phyloP scores from a whole-genome alignment of 2,888 invertebrate species.

The Scrobipalpa atriplicella region DNA sequence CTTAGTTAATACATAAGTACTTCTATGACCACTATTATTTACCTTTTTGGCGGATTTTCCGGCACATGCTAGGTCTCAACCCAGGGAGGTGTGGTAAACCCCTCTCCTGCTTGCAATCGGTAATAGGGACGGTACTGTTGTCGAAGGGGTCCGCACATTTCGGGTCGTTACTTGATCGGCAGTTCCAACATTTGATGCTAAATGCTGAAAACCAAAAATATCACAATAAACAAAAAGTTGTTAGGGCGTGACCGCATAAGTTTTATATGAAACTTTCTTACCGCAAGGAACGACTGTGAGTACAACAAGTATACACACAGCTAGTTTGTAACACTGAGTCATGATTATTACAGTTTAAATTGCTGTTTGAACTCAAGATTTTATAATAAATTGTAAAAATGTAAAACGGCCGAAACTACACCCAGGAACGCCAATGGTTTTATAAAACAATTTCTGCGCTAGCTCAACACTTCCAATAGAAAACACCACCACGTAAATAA shows the following conservation, averaged over 20 bases:
- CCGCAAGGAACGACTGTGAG: constrained; percentile 46
- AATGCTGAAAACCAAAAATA: constrained; percentile 71
- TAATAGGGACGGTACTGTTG: constrained; percentile 92
- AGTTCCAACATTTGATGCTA: constrained; percentile 95
- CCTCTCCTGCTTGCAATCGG: constrained; percentile 87
- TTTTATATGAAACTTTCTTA: constrained; percentile 36
- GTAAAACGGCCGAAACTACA: not conserved
- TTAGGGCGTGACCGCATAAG: constrained; percentile 58
- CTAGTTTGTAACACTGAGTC: constrained; percentile 33
- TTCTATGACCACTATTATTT: not conserved
- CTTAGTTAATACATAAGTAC: not conserved
- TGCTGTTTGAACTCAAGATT: constrained; percentile 10
- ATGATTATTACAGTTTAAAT: constrained; percentile 25
- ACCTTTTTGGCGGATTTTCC: constrained; percentile 96
- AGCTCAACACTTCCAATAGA: too few relatives aligned
- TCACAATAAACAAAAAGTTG: constrained; percentile 29
- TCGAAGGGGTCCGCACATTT: constrained; percentile 97
- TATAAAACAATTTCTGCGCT: not conserved
- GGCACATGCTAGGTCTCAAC: constrained; percentile 91
- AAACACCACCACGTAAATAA: too few relatives aligned
- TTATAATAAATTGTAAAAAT: not conserved
- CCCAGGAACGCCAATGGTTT: constrained; percentile 1
- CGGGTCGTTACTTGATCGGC: constrained; percentile 93
- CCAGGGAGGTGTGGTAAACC: constrained; percentile 86
- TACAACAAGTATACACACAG: constrained; percentile 40